Percentiles rank a stretch among this genome's conserved stretches.
Conservation (phyloP, 2,888 invertebrate genomes). For the Tetranychus truncatus region DNA sequence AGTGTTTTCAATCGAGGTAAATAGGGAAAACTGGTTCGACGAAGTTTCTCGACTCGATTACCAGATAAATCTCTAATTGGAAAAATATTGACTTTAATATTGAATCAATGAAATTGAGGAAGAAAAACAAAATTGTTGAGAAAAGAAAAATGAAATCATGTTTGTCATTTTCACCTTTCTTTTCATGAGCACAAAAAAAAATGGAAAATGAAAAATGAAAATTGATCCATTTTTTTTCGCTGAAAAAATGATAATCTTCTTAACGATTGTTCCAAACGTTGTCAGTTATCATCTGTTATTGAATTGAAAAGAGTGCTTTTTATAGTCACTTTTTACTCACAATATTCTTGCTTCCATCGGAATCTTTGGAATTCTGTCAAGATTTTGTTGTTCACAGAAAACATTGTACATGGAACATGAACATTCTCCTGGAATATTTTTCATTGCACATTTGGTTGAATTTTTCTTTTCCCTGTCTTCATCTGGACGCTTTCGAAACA, state of each 20-base stretch:
- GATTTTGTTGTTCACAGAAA: conserved; percentile 21
- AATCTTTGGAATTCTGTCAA: conserved; percentile 19
- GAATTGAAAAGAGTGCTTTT: neutral
- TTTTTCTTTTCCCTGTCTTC: conserved; percentile 37
- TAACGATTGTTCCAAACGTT: neutral
- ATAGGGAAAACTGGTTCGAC: conserved; percentile 15
- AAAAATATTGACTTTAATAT: neutral
- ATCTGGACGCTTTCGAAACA: conserved; percentile 37
- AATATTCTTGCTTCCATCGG: conserved; percentile 22
- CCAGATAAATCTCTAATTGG: conserved; percentile 23
- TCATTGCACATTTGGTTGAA: conserved; percentile 21
- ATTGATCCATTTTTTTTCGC: neutral
- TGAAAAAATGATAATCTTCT: no score
- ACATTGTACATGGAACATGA: conserved; percentile 22
- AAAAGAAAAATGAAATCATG: no score
- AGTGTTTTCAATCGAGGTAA: conserved; percentile 18
- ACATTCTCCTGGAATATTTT: conserved; percentile 21
- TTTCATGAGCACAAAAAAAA: neutral
- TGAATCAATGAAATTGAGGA: neutral
- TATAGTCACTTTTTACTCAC: conserved; percentile 21
- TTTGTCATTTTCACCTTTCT: no score
- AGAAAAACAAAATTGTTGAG: no score
- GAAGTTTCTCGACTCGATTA: conserved; percentile 19
- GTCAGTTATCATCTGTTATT: neutral
- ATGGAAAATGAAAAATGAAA: neutral